phyloP scores from a whole-genome alignment of 2,797 vertebrate species.

The Cirrhinus mrigala region DNA sequence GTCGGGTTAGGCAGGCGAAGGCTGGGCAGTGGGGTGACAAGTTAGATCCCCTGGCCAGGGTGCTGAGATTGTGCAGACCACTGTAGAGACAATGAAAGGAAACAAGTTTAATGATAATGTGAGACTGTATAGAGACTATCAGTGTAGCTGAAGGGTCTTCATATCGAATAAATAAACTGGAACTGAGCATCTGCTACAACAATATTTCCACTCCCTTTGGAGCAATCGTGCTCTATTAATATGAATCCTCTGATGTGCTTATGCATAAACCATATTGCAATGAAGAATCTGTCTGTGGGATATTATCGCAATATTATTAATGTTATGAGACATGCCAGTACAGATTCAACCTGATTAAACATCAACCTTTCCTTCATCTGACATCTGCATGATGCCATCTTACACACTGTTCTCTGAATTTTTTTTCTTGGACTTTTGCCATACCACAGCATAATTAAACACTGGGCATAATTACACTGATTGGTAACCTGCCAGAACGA shows the following conservation, averaged over 20 bases:
- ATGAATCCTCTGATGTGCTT: slow-evolving; percentile 28
- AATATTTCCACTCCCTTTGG: slow-evolving; percentile 33
- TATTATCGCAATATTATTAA: neutral
- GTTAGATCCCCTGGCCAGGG: slow-evolving; percentile 57
- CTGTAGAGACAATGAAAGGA: slow-evolving; percentile 48
- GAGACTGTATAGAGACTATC: neutral
- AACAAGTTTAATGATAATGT: slow-evolving; percentile 16
- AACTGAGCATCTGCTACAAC: slow-evolving; percentile 49
- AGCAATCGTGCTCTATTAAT: slow-evolving; percentile 43
- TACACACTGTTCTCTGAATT: neutral
- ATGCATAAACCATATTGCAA: slow-evolving; percentile 12
- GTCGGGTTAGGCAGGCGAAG: slow-evolving; percentile 16
- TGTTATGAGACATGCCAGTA: slow-evolving; percentile 4
- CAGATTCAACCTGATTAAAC: neutral
- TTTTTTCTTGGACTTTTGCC: neutral
- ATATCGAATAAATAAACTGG: slow-evolving; percentile 28
- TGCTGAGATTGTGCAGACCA: slow-evolving; percentile 60
- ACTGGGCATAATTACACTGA: slow-evolving; percentile 53
- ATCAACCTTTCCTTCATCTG: neutral
- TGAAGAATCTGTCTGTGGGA: slow-evolving; percentile 7
- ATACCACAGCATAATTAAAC: slow-evolving; percentile 25
- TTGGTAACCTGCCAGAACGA: slow-evolving; percentile 56
- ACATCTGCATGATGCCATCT: neutral
- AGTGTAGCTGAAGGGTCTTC: slow-evolving; percentile 27
- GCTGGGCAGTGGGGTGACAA: slow-evolving; percentile 37